These are phyloP conservation scores for Momotus momota DNA, from an alignment of 2,797 vertebrate genomes.

Conservation along the genomic window DNA sequence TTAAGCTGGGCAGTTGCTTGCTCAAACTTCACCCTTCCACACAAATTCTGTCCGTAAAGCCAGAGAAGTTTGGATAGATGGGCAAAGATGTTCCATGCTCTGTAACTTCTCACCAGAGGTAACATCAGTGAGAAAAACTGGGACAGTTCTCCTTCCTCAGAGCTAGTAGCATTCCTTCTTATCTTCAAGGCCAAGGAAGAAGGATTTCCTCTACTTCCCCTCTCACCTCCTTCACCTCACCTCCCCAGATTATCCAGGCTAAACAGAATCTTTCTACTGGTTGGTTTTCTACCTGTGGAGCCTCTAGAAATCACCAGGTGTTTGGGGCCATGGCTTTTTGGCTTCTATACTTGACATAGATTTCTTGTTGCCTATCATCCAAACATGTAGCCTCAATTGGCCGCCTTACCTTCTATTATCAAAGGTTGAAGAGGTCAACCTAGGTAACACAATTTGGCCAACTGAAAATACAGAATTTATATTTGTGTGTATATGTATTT, in stretches of 20 bases:
- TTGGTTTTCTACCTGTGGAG: background rate
- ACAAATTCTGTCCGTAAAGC: background rate
- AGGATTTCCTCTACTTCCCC: background rate
- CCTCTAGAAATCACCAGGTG: background rate
- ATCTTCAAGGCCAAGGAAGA: background rate
- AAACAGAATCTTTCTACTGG: background rate
- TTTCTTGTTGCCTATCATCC: background rate
- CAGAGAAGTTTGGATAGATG: background rate
- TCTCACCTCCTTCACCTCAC: background rate
- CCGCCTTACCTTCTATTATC: background rate
- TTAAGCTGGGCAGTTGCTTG: background rate
- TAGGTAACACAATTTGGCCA: background rate
- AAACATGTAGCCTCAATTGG: background rate
- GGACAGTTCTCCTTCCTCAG: background rate
- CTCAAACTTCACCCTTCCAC: background rate
- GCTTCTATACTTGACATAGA: background rate
- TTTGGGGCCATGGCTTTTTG: background rate
- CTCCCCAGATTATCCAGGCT: background rate
- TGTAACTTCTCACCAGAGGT: background rate
- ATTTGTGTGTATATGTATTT: background rate
- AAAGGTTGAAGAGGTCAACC: background rate
- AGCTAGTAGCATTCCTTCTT: background rate
- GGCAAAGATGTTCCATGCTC: background rate
- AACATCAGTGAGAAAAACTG: background rate
- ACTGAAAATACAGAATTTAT: background rate